Evolutionary conservation across 2,113 vertebrate species (phyloP), one percentile per base, ranked within the genome.

Genomic region (Peromyscus polionotus): DNA sequence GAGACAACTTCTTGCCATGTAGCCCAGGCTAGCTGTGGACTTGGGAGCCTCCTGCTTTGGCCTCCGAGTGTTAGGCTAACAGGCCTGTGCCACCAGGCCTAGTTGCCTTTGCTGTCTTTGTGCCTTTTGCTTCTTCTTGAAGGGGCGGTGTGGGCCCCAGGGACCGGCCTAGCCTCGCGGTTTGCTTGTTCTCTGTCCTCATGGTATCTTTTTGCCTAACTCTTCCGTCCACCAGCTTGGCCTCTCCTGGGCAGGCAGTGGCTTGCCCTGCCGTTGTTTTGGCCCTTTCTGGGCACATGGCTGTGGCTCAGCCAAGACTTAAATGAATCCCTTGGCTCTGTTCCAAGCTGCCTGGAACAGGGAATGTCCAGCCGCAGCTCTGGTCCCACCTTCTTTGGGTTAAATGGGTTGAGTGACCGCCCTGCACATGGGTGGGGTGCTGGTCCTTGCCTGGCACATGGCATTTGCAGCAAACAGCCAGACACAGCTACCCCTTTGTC

Each of bases 161-260:
- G 79, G 17, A 14, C 68, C 42, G n/a, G 19, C 77, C 68, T 31
- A 17, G 59, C 48, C 63, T 85, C 2, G 0, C 22, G 4, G 5
- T 4, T 39, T 22, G 16, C 39, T 33, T 77, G 36, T 20, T 61
- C 0, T 0, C 59, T 80, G 67, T 33, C 42, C 67, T 77, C 20
- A 0, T 63, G 13, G 42, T 14, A 3, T 36, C 31, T 33, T 79
- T 75, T 48, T 3, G 0, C 3, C 20, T 19, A 63, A 19, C 4
- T 5, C 19, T 54, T 33, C 42, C 33, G 0, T 31, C 68, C 16
- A 26, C 51, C 36, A 7, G 28, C 39, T 83, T 91, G n/a, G 7
- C 33, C 31, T 73, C 61, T 26, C 33, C 6, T 28, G 31, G 39
- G n/a, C 68, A 79, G 31, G 77, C 83, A 48, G 17, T 59, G 54